Percentiles rank a stretch among this genome's conserved stretches.
These are phyloP conservation scores for Ammodytes dubius DNA, from an alignment of 2,113 vertebrate species.

Conservation along the genomic window DNA sequence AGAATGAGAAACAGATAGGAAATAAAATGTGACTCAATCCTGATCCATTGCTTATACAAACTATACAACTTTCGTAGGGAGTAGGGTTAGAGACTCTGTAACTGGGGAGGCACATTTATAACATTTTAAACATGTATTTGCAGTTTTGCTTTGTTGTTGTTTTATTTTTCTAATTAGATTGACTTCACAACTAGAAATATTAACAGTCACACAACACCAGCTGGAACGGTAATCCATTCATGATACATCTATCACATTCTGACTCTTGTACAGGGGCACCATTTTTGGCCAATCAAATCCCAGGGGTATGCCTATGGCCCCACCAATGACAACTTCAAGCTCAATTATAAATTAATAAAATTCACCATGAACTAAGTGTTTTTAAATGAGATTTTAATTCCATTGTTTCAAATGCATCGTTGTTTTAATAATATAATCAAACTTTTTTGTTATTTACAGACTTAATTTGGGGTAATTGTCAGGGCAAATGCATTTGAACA, in stretches of 20 bases:
- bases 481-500: constrained; percentile 28
- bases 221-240: too few relatives aligned
- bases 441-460: constrained; percentile 16
- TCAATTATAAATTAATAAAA: neutral
- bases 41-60: constrained; percentile 5
- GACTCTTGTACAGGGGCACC: too few relatives aligned
- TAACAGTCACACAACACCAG: too few relatives aligned
- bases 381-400: neutral
- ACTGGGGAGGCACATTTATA: too few relatives aligned
- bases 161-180: too few relatives aligned
- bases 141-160: too few relatives aligned
- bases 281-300: neutral
- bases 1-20: constrained; percentile 14
- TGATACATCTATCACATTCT: too few relatives aligned
- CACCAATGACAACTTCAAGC: neutral
- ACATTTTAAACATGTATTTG: neutral
- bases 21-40: neutral
- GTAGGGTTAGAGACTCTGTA: neutral
- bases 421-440: neutral
- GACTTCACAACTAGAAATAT: too few relatives aligned
- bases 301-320: too few relatives aligned
- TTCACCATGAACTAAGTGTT: too few relatives aligned
- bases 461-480: constrained; percentile 20
- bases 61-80: neutral
- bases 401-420: neutral